Evolutionary conservation across 2,888 invertebrate species (phyloP).

Genomic region (Ganaspis brasiliensis): DNA sequence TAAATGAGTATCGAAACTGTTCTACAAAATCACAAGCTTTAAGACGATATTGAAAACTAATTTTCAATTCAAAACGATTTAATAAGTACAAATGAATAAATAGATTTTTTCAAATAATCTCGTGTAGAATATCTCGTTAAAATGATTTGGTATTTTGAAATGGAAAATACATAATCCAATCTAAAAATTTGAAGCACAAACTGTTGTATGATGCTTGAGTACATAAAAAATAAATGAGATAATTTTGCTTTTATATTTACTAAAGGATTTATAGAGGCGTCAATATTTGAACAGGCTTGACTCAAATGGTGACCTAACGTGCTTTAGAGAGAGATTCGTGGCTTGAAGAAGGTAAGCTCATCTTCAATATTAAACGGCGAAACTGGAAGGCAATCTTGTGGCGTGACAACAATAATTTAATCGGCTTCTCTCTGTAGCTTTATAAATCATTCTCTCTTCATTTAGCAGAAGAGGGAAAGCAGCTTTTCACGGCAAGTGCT

Average conservation of each 20-base stretch:
- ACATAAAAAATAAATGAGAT: constrained; percentile 2
- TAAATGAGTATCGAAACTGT: constrained; percentile 6
- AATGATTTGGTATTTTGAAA: neutral
- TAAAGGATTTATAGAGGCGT: constrained; percentile 16
- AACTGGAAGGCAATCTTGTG: constrained; percentile 4
- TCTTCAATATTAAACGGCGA: constrained; percentile 31
- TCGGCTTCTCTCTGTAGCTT: constrained; percentile 29
- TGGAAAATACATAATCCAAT: neutral
- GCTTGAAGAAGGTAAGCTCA: constrained; percentile 27
- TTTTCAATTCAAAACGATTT: neutral
- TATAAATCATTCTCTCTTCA: constrained; percentile 27
- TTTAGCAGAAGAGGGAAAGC: constrained; percentile 9
- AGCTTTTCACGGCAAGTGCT: neutral
- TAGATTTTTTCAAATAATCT: too few relatives aligned
- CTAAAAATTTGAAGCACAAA: neutral
- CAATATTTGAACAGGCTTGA: constrained; percentile 32
- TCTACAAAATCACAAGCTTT: constrained; percentile 1
- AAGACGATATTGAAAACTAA: neutral
- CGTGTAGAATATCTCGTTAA: too few relatives aligned
- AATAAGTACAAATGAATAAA: too few relatives aligned
- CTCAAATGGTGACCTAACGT: constrained; percentile 20
- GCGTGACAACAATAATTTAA: constrained; percentile 34
- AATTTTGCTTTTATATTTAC: constrained; percentile 17
- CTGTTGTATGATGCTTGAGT: neutral
- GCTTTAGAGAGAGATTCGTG: constrained; percentile 20